Evolutionary conservation across 2,888 invertebrate species (phyloP).

Genomic region (Noctua janthina): DNA sequence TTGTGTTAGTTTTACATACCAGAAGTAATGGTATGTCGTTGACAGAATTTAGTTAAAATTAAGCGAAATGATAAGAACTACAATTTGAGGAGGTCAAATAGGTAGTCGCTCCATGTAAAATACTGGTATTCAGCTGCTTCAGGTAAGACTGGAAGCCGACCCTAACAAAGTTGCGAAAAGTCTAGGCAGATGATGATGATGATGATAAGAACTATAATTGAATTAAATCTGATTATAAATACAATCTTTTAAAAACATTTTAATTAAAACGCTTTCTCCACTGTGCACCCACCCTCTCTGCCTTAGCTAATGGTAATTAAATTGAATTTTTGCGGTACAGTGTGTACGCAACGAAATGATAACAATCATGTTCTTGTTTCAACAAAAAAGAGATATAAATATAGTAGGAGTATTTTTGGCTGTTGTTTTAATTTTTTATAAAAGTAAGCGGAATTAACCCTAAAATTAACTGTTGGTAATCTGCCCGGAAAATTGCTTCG

Average conservation of each 20-base stretch:
- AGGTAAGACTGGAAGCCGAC: no score
- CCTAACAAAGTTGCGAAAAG: no score
- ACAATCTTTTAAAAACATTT: background rate
- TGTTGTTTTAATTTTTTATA: slow-evolving; percentile 37
- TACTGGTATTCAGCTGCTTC: no score
- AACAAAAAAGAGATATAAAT: slow-evolving; percentile 48
- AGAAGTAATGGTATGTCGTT: no score
- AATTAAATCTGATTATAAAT: background rate
- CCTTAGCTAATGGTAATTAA: slow-evolving; percentile 72
- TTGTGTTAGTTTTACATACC: background rate
- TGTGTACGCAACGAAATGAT: slow-evolving; percentile 72
- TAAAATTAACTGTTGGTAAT: slow-evolving; percentile 22
- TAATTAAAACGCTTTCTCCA: slow-evolving; percentile 18
- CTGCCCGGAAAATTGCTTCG: background rate
- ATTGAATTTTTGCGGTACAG: slow-evolving; percentile 72
- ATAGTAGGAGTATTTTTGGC: slow-evolving; percentile 22
- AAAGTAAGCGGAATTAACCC: slow-evolving; percentile 21
- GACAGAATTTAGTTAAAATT: background rate
- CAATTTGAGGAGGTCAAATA: no score
- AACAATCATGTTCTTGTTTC: slow-evolving; percentile 70
- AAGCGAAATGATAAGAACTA: background rate
- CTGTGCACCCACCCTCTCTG: slow-evolving; percentile 44
- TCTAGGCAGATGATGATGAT: no score
- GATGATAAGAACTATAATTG: background rate
- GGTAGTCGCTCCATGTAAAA: no score